Conservation (phyloP, 2,888 invertebrate species). For the Diadegma fenestrale region DNA sequence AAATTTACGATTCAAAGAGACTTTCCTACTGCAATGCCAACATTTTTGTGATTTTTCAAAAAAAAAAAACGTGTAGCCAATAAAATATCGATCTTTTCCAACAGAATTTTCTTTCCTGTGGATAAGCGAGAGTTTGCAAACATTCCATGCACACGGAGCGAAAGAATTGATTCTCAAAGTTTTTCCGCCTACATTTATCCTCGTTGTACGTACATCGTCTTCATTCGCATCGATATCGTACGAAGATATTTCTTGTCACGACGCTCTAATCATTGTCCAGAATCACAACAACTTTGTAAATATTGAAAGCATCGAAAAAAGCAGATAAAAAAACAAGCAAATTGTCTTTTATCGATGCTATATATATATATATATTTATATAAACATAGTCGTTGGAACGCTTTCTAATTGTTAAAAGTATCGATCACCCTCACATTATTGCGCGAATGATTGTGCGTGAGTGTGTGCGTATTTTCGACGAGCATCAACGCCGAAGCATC, state of each 20-base stretch:
- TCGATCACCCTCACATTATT: slow-evolving; percentile 24
- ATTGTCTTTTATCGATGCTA: slow-evolving; percentile 10
- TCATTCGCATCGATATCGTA: slow-evolving; percentile 24
- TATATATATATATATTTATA: background rate
- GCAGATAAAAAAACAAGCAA: slow-evolving; percentile 15
- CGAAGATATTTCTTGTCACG: slow-evolving; percentile 9
- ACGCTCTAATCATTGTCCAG: slow-evolving; percentile 32
- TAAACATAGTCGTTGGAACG: slow-evolving; percentile 35
- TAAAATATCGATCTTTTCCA: too few relatives aligned
- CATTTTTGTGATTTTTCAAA: too few relatives aligned
- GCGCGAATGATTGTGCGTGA: slow-evolving; percentile 11
- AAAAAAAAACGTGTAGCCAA: too few relatives aligned
- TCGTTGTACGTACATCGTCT: background rate
- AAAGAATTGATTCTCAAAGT: slow-evolving; percentile 12
- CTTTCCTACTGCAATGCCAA: too few relatives aligned
- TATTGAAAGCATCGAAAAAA: slow-evolving; percentile 46
- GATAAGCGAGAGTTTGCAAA: slow-evolving; percentile 35
- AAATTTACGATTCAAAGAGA: too few relatives aligned
- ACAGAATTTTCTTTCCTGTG: too few relatives aligned
- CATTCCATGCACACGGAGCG: slow-evolving; percentile 59
- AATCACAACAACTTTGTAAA: slow-evolving; percentile 52
- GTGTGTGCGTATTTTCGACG: background rate
- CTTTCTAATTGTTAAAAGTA: slow-evolving; percentile 24
- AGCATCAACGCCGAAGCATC: slow-evolving; percentile 11
- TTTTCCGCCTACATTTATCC: background rate